Base-by-base conservation (phyloP, 2,797 vertebrate species). In the Micromesistius poutassou region DNA sequence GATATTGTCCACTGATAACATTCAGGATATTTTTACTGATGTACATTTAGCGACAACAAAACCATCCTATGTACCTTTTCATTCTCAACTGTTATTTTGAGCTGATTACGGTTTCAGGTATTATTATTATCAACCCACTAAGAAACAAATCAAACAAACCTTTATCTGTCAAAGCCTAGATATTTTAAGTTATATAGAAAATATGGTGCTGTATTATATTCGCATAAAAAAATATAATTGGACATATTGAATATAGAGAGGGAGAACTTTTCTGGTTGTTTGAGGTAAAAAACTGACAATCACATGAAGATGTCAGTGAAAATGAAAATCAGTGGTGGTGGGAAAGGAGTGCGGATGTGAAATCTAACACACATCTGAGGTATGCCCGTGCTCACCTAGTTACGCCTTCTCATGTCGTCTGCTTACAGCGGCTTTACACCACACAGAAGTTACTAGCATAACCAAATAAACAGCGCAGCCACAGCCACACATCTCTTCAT, bases 311-410 rank as follows among this genome's bases (percentile, higher is more conserved):
- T 30, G 77, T 74, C 77, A 79, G 76, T 55, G 78, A 7, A 76
- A 66, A 73, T 9, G 62, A 36, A 36, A 36, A 36, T 36, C 36
- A 6, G 80, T 42, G 46, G 40, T 72, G 77, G 80, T 88, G 84
- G 82, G 86, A 89, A 79, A 82, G 46, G 82, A 90, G 88, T 8
- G n/a, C 13, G 68, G 83, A 85, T 5, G 89, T 91, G 91, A 92
- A 90, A 91, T 91, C 82, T 93, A 87, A 88, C 92, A 90, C 33
- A 71, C 73, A 74, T 71, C 78, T 77, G 91, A 79, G 84, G 90
- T 86, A 80, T 81, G 82, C 73, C 40, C 72, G 77, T 78, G 70
- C 75, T 78, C 30, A 28, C 74, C 30, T 35, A 76, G 73, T 76
- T 50, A 28, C 80, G 78, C 81, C 83, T 80, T 73, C 33, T 33